Percentiles rank a stretch among this genome's conserved stretches.
phyloP scores from a whole-genome alignment of 2,113 vertebrate genomes.

The Siniperca knerii region DNA sequence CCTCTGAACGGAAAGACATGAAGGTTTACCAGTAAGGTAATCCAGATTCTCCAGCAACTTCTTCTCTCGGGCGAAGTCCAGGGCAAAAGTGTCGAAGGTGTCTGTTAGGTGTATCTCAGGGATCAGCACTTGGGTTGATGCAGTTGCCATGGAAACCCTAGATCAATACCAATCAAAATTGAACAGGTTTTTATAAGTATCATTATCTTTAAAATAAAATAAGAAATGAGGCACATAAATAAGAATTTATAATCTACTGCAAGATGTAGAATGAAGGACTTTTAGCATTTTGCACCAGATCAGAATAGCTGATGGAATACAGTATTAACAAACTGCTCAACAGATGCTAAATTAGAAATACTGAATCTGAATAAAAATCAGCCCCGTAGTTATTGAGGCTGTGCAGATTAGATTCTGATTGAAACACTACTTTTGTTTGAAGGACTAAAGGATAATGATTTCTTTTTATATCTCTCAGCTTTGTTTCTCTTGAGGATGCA shows the following conservation, averaged over 20 bases:
- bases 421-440: conserved; percentile 28
- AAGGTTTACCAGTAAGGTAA: conserved; percentile 94
- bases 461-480: conserved; percentile 25
- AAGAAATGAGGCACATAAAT: not conserved
- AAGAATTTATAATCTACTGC: too few relatives aligned
- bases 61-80: conserved; percentile 98
- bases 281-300: not conserved
- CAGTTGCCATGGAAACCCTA: conserved; percentile 98
- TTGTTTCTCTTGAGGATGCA: conserved; percentile 34
- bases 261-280: not conserved
- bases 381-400: conserved; percentile 8
- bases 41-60: conserved; percentile 97
- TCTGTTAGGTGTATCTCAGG: conserved; percentile 98
- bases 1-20: not conserved
- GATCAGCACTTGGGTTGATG: conserved; percentile 97
- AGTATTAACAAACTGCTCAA: not conserved
- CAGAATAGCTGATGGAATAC: not conserved
- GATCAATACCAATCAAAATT: conserved; percentile 22
- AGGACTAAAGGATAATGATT: conserved; percentile 45
- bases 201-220: not conserved
- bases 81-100: conserved; percentile 95
- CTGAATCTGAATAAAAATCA: conserved; percentile 5
- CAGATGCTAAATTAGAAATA: not conserved
- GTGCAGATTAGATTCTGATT: conserved; percentile 22
- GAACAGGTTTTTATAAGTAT: not conserved